phyloP scores from a whole-genome alignment of 2,888 invertebrate species.

The Silvanus unidentatus region DNA sequence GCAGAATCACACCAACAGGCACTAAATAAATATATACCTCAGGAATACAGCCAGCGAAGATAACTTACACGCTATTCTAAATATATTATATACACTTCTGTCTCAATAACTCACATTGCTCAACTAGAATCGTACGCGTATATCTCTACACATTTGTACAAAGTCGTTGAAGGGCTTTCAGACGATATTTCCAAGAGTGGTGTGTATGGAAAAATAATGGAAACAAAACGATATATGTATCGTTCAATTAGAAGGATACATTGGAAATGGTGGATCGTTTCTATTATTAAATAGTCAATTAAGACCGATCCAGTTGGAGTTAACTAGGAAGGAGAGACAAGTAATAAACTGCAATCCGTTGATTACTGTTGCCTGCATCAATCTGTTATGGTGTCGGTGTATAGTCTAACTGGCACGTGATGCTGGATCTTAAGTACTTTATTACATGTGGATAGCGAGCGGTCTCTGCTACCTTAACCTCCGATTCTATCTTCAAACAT shows the following conservation, averaged over 20 bases:
- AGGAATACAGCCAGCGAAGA: background rate
- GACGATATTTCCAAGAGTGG: too few species aligned
- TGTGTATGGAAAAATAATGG: too few species aligned
- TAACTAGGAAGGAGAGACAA: background rate
- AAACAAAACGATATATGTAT: too few species aligned
- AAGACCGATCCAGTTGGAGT: background rate
- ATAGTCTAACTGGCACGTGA: slow-evolving; percentile 3
- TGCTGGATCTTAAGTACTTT: slow-evolving; percentile 6
- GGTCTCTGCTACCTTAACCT: background rate
- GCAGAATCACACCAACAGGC: background rate
- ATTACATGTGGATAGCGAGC: slow-evolving; percentile 1
- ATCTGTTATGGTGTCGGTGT: slow-evolving; percentile 4
- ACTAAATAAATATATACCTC: background rate
- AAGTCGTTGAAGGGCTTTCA: too few species aligned
- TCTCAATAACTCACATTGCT: slow-evolving; percentile 6
- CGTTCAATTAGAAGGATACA: too few species aligned
- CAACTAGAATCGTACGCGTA: background rate
- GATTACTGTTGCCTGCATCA: background rate
- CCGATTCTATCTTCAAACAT: background rate
- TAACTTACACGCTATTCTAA: slow-evolving; percentile 6
- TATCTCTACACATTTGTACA: too few species aligned
- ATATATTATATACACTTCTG: slow-evolving; percentile 6
- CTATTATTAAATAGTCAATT: background rate
- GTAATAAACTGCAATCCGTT: slow-evolving; percentile 2
- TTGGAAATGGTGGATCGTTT: too few species aligned